Base-by-base conservation (phyloP, 1,140 invertebrate species). In the Limonius californicus region DNA sequence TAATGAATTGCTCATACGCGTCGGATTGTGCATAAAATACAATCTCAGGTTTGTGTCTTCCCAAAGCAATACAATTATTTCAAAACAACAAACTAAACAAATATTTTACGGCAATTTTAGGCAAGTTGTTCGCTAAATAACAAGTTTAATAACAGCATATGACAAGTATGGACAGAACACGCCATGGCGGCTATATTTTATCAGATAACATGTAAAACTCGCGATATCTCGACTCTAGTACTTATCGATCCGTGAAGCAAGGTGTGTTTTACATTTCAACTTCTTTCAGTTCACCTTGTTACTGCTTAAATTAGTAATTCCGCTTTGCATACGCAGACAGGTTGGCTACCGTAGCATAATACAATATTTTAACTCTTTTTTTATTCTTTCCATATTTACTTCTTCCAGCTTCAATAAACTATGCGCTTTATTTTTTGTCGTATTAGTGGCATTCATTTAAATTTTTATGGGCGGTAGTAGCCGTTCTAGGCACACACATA, bases 101-200 rank as follows among this genome's bases (percentile, higher is more conserved):
- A 59, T 50, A 54, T 59, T 50, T 59, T 59, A 54, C 27, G 35
- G 32, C 20, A 62, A 67, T 64, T 69, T 70, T 65, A 64, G 68
- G 64, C 66, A 66, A 62, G 57, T 63, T 62, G 66, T 67, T 68
- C 61, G 63, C 55, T 70, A 70, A 70, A 70, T 70, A 70, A 70
- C 66, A 68, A 68, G 60, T 68, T 66, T 68, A 68, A 65, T 68
- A 65, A 70, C 57, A 58, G 61, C 19, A 55, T 50, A 63, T 70
- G 68, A 70, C 66, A 70, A 70, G 66, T 70, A 70, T 68, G 66
- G 42, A 45, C 42, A 45, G 14, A n/a, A 45, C 42, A 45, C 42
- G 42, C 42, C 42, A 45, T 45, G n/a, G 42, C 16, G n/a, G 16
- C 42, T 18, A 45, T 45, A 45, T 45, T 45, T 45, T 45, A 45